Percentiles rank a stretch among this genome's conserved stretches.
These are phyloP conservation scores for Luperina testacea DNA, from an alignment of 2,888 invertebrate species.

Conservation along the genomic window DNA sequence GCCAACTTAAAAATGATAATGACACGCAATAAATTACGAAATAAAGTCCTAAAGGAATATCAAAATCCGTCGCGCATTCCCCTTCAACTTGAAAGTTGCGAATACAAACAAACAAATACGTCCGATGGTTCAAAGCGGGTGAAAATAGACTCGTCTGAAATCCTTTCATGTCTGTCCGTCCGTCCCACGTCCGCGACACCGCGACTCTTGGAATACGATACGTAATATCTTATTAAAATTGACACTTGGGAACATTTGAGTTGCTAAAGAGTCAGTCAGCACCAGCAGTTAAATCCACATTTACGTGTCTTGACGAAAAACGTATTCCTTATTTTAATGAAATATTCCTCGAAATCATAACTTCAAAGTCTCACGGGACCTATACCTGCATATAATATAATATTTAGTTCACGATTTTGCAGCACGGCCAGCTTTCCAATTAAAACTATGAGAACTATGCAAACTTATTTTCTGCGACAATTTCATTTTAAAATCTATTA, in stretches of 20 bases:
- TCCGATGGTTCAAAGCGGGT: slow-evolving; percentile 84
- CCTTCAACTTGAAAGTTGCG: slow-evolving; percentile 82
- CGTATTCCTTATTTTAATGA: slow-evolving; percentile 41
- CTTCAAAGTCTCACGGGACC: slow-evolving; percentile 38
- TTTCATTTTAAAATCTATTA: slow-evolving; percentile 58
- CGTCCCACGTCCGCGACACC: slow-evolving; percentile 77
- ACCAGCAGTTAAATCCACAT: slow-evolving; percentile 43
- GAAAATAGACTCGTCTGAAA: slow-evolving; percentile 87
- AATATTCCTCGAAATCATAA: slow-evolving; percentile 40
- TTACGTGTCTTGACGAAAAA: slow-evolving; percentile 44
- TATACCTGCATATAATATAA: slow-evolving; percentile 33
- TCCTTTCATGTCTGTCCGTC: slow-evolving; percentile 86
- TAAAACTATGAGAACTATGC: slow-evolving; percentile 44
- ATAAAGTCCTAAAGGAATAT: slow-evolving; percentile 63
- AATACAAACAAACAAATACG: slow-evolving; percentile 86
- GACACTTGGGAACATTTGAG: slow-evolving; percentile 42
- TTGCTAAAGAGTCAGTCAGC: slow-evolving; percentile 36
- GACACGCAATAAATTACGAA: slow-evolving; percentile 60
- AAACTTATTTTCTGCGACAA: slow-evolving; percentile 54
- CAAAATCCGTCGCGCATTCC: slow-evolving; percentile 70
- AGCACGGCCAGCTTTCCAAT: slow-evolving; percentile 43
- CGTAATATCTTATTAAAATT: slow-evolving; percentile 66
- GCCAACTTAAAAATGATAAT: slow-evolving; percentile 51
- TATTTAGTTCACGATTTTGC: slow-evolving; percentile 22
- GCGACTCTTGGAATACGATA: slow-evolving; percentile 66